Percentiles rank a stretch among this genome's conserved stretches.
These are phyloP conservation scores for Odocoileus hemionus DNA, from an alignment of 2,113 vertebrate species.

Conservation along the genomic window DNA sequence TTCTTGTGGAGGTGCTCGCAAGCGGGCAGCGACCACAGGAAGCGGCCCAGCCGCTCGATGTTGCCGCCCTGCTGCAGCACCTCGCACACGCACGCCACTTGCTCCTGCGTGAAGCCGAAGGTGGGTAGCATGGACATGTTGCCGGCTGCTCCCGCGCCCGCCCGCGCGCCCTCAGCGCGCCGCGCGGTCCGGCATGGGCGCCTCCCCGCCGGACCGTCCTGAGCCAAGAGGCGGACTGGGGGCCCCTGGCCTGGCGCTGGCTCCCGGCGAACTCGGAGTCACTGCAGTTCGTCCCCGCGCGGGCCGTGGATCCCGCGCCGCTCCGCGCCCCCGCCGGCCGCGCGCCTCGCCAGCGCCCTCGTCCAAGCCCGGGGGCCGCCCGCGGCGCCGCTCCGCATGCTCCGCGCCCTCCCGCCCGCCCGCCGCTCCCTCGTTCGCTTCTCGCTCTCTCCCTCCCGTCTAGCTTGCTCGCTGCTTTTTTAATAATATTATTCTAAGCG, in stretches of 20 bases:
- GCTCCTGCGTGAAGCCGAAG: slow-evolving; percentile 94
- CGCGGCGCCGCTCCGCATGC: slow-evolving; percentile 69
- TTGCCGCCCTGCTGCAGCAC: slow-evolving; percentile 94
- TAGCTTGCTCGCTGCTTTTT: slow-evolving; percentile 77
- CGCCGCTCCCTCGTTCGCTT: neutral
- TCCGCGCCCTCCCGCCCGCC: slow-evolving; percentile 50
- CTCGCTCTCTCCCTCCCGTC: slow-evolving; percentile 67
- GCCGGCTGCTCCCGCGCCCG: slow-evolving; percentile 58
- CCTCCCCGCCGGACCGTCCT: slow-evolving; percentile 37
- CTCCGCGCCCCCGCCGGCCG: neutral
- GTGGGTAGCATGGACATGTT: slow-evolving; percentile 95
- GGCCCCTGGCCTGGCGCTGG: neutral
- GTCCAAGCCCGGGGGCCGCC: slow-evolving; percentile 61
- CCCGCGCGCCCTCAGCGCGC: slow-evolving; percentile 58
- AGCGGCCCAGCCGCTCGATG: slow-evolving; percentile 92
- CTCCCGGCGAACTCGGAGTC: neutral
- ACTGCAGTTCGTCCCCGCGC: neutral
- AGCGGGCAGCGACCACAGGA: slow-evolving; percentile 92
- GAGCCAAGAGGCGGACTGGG: slow-evolving; percentile 46
- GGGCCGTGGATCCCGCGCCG: neutral
- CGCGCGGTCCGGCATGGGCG: slow-evolving; percentile 59
- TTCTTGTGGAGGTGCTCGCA: slow-evolving; percentile 96
- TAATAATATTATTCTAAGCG: slow-evolving; percentile 99
- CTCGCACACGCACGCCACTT: slow-evolving; percentile 94
- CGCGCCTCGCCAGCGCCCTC: slow-evolving; percentile 6